A percentile compares a stretch with the other conserved stretches of the same genome.
Conservation (phyloP, 2,888 invertebrate species). For the Capitulum mitella region DNA sequence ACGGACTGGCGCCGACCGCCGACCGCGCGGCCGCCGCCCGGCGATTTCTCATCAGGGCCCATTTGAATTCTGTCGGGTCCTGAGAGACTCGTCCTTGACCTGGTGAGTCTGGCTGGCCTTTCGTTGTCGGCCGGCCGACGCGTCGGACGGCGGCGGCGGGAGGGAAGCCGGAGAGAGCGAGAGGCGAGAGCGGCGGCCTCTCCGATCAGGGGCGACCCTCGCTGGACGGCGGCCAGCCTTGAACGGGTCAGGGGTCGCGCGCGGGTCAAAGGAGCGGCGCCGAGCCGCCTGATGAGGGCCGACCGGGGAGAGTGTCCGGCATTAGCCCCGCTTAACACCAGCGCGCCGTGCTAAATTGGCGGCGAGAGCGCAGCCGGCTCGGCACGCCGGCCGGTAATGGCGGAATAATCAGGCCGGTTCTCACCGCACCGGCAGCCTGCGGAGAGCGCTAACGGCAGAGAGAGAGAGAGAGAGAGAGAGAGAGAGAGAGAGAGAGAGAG, state of each 20-base stretch:
- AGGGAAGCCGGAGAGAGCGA: neutral
- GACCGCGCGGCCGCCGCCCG: too few relatives aligned
- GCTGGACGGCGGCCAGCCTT: neutral
- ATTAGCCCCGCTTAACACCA: neutral
- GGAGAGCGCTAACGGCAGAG: too few relatives aligned
- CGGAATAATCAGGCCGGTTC: neutral
- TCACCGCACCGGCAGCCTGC: too few relatives aligned
- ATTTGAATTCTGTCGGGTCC: neutral
- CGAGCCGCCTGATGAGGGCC: neutral
- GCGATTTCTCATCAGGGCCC: neutral
- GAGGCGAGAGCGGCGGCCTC: neutral
- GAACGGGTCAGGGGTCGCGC: neutral
- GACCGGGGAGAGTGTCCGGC: neutral
- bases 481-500: too few relatives aligned
- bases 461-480: too few relatives aligned
- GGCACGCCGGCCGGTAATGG: neutral
- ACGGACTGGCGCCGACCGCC: too few relatives aligned
- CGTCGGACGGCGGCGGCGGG: neutral
- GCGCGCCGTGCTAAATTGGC: neutral
- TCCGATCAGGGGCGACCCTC: neutral
- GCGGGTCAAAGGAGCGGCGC: neutral
- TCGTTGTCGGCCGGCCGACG: too few relatives aligned
- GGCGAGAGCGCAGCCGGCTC: neutral
- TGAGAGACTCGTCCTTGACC: neutral
- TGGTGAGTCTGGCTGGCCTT: neutral